Base-by-base conservation (phyloP, 2,888 invertebrate species). In the Oeneis ivallda region DNA sequence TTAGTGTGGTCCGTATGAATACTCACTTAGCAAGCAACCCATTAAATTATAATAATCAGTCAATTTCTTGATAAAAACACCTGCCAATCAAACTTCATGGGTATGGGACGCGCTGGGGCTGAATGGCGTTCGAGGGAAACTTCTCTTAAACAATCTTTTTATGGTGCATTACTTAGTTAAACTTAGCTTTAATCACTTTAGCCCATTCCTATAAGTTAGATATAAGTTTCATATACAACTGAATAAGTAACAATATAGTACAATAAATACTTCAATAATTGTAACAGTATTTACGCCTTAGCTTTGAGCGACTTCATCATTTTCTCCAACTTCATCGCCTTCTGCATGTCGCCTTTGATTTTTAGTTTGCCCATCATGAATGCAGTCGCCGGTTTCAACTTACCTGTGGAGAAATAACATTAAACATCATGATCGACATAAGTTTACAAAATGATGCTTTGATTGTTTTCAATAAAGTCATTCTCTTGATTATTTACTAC, bases 341-440 rank as follows among this genome's bases (percentile, higher is more conserved):
- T 96, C 76, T 96, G 96, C 76, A 99, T 92, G 81, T 98, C 97
- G 0, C 99, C 99, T 71, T 93, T 93, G 73, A 99, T 97, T 90
- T 98, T 98, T 75, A 99, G 89, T 87, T 98, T 98, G 61, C 99
- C 99, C 81, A 95, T 95, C 98, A 99, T 98, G 86, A 98, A 98
- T 0, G 99, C 99, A 1, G 95, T 94, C 0, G 98, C 95, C 2
- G 99, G 96, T 80, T 98, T 98, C 73, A 98, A 79, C 89, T 98
- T 96, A 45, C 97, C 97, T 93, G 83, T 17, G 11, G 19, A 57
- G 4, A 17, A 57, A 63, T 11, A 37, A 39, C 37, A 1, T 50
- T n/a, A 32, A 11, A 32, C 26, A n/a, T n/a, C 4, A 11, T 26
- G 11, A 50, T 26, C 26, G 5, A 26, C 26, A 26, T 26, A 26